Percentiles rank a stretch among this genome's conserved stretches.
Conservation (phyloP, 2,797 vertebrate genomes). For the Rhinophrynus dorsalis region DNA sequence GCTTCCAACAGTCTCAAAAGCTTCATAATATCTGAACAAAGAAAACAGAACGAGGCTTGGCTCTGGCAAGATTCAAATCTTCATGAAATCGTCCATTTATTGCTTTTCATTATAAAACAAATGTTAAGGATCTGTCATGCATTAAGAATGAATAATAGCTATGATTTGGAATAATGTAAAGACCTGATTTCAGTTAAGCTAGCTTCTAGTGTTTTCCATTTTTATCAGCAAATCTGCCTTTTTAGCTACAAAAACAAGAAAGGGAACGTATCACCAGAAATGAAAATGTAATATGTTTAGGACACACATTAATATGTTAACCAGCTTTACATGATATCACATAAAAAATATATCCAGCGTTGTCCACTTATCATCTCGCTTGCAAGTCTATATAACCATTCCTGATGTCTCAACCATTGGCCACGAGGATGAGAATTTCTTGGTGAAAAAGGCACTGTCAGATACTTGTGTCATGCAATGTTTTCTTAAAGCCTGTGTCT, state of each 20-base stretch:
- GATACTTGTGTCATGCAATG: too few relatives aligned
- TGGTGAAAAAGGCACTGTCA: too few relatives aligned
- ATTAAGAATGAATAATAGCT: constrained; percentile 38
- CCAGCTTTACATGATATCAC: background rate
- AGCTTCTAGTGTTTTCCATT: constrained; percentile 10
- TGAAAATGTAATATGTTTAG: too few relatives aligned
- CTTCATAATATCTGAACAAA: constrained; percentile 10
- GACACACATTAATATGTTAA: too few relatives aligned
- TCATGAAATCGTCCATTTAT: constrained; percentile 45
- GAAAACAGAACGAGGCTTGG: constrained; percentile 11
- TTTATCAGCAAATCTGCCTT: constrained; percentile 15
- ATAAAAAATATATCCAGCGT: background rate
- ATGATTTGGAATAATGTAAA: constrained; percentile 21
- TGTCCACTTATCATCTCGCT: too few relatives aligned
- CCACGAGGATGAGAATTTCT: too few relatives aligned
- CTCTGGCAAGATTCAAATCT: constrained; percentile 22
- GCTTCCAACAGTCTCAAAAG: constrained; percentile 21
- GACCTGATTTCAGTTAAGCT: constrained; percentile 10
- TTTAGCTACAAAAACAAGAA: background rate
- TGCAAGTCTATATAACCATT: too few relatives aligned
- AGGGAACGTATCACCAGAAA: background rate
- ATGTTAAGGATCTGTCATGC: constrained; percentile 40
- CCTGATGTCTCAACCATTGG: too few relatives aligned
- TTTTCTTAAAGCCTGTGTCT: too few relatives aligned
- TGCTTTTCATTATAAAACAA: constrained; percentile 47